Base-by-base conservation (phyloP, 2,888 invertebrate species). In the Dusona sp. region DNA sequence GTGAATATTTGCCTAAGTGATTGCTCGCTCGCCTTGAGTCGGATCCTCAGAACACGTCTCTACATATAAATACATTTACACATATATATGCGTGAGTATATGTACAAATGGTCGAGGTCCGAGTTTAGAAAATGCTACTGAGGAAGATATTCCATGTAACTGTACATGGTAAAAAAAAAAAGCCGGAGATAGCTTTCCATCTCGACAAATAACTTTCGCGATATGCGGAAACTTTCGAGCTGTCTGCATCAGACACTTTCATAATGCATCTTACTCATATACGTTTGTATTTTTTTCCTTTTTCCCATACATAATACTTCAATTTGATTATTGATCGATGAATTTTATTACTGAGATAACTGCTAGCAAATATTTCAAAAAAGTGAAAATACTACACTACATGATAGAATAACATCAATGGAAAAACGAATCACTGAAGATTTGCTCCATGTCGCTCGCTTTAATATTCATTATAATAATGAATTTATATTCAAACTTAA, bases 1-100 rank as follows among this genome's bases (percentile, higher is more conserved):
- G 91, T 91, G 92, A 92, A 93, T 94, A 94, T 94, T 94, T 94
- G 92, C 92, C 91, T 92, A 93, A 94, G 93, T 93, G 94, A 89
- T 89, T 86, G 86, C 83, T 84, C 85, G 87, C 90, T 90, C 89
- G 89, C 88, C 89, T 90, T 85, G 89, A 90, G 80, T 89, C 88
- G 88, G 80, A 88, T 83, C 65, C 79, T 61, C 79, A 74, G 72
- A 61, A 61, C 51, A 84, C 82, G 25, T 61, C 29, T 11, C 29
- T 61, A 25, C 6, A 29, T 61, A 61, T 29, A 61, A 61, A 61
- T 29, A 61, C 16, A 61, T 61, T 13, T 13, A 29, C 16, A 7
- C 29, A 16, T 29, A 6, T 61, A 29, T 61, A 16, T 61, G 67
- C 72, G n/a, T 73, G n/a, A 22, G 45, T n/a, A 22, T 64, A 57